Evolutionary conservation across 2,113 vertebrate genomes (phyloP).

Genomic region (Anarrhichthys ocellatus): DNA sequence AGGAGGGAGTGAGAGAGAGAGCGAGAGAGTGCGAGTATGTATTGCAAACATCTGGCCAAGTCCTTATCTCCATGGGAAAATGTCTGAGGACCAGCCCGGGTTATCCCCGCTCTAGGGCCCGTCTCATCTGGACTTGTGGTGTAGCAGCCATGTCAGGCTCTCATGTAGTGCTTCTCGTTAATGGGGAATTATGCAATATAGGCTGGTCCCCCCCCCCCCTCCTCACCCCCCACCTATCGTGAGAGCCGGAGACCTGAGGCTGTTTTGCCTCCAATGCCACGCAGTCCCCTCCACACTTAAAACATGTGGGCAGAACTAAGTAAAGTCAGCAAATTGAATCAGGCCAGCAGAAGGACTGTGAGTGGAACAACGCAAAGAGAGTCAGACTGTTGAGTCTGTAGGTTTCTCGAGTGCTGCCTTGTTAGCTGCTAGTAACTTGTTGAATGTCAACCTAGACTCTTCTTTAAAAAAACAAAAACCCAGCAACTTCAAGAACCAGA

Average conservation of each 20-base stretch:
- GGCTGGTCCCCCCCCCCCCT: conserved; percentile 13
- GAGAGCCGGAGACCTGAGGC: conserved; percentile 40
- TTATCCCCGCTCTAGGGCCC: conserved; percentile 48
- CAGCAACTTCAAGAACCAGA: background rate
- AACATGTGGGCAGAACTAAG: conserved; percentile 53
- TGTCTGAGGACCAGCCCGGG: conserved; percentile 41
- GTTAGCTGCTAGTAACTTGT: background rate
- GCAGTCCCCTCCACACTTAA: conserved; percentile 40
- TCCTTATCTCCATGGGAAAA: conserved; percentile 76
- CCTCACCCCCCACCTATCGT: conserved; percentile 9
- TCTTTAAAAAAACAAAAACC: too few relatives aligned
- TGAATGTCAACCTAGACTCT: too few relatives aligned
- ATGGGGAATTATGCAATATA: conserved; percentile 39
- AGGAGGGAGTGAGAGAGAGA: background rate
- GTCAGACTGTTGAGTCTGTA: background rate
- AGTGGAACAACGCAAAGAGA: conserved; percentile 17
- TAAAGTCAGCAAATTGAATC: conserved; percentile 65
- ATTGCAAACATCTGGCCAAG: conserved; percentile 70
- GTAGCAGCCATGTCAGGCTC: conserved; percentile 33
- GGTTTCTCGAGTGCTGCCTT: background rate
- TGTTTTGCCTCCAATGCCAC: conserved; percentile 54
- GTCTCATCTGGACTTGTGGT: conserved; percentile 37
- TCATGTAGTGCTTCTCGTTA: conserved; percentile 49
- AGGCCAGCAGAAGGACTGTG: conserved; percentile 20
- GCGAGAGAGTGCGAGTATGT: conserved; percentile 35